Evolutionary conservation across 2,888 invertebrate species (phyloP).

Genomic region (Drosophila tripunctata): DNA sequence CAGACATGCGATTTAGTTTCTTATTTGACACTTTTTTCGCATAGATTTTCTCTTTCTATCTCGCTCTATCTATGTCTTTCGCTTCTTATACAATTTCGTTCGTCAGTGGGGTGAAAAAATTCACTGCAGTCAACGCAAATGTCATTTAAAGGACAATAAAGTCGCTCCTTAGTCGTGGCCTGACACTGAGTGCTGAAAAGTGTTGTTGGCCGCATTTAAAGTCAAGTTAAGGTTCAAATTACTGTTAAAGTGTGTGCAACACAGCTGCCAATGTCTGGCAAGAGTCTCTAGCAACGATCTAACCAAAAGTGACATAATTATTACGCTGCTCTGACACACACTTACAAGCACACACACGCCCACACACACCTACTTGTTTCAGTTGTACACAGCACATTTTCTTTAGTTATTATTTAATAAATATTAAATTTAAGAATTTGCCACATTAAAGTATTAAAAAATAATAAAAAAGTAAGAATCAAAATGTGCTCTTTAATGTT

Average conservation of each 20-base stretch:
- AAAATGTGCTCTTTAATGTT: too few species aligned
- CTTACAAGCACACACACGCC: constrained; percentile 9
- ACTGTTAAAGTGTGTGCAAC: constrained; percentile 58
- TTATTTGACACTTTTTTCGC: constrained; percentile 73
- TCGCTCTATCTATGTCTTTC: background rate
- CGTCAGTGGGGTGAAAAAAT: constrained; percentile 5
- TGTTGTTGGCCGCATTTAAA: constrained; percentile 58
- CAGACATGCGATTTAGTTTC: constrained; percentile 77
- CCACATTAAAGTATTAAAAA: too few species aligned
- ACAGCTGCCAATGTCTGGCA: constrained; percentile 45
- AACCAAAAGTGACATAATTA: constrained; percentile 72
- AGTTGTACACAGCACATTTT: background rate
- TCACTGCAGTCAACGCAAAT: constrained; percentile 66
- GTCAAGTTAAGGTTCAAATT: constrained; percentile 77
- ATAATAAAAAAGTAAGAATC: too few species aligned
- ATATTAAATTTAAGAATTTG: too few species aligned
- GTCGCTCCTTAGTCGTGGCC: constrained; percentile 34
- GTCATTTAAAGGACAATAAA: constrained; percentile 78
- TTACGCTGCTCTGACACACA: constrained; percentile 55
- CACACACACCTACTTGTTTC: background rate
- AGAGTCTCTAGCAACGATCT: constrained; percentile 52
- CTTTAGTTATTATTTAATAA: too few species aligned
- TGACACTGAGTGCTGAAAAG: background rate
- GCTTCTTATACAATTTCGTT: constrained; percentile 2
- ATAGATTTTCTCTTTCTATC: constrained; percentile 28